A percentile compares a stretch with the other conserved stretches of the same genome.
phyloP scores from a whole-genome alignment of 2,888 invertebrate species.

The Vesta saturnalis region DNA sequence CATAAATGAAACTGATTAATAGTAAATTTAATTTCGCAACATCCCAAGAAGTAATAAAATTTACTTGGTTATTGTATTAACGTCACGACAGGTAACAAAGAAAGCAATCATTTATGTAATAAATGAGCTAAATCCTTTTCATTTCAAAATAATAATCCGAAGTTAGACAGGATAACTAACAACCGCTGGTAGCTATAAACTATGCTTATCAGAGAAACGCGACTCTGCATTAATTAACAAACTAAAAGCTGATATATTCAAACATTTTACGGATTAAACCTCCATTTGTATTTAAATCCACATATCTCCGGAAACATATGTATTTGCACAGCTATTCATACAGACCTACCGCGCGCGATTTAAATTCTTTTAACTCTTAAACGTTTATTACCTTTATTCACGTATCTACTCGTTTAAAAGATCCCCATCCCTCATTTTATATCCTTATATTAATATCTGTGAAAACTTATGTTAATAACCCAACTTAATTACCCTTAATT shows the following conservation, averaged over 20 bases:
- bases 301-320: conserved; percentile 57
- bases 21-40: no score
- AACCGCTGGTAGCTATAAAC: conserved; percentile 48
- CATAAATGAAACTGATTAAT: no score
- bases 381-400: conserved; percentile 46
- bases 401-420: conserved; percentile 28
- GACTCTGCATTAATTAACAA: conserved; percentile 57
- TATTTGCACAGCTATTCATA: conserved; percentile 55
- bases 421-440: conserved; percentile 10
- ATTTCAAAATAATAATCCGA: conserved; percentile 33
- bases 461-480: conserved; percentile 11
- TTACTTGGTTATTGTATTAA: not conserved
- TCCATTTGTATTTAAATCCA: conserved; percentile 50
- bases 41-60: not conserved
- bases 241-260: conserved; percentile 55
- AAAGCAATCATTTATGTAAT: conserved; percentile 15
- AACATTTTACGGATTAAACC: conserved; percentile 52
- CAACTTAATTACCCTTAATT: not conserved
- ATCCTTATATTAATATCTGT: not conserved
- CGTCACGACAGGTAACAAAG: conserved; percentile 6
- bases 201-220: conserved; percentile 57
- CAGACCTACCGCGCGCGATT: conserved; percentile 40
- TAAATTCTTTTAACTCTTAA: conserved; percentile 42
- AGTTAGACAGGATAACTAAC: conserved; percentile 37
- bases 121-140: conserved; percentile 32